Evolutionary conservation across 2,797 vertebrate species (phyloP).

Genomic region (Menidia menidia): DNA sequence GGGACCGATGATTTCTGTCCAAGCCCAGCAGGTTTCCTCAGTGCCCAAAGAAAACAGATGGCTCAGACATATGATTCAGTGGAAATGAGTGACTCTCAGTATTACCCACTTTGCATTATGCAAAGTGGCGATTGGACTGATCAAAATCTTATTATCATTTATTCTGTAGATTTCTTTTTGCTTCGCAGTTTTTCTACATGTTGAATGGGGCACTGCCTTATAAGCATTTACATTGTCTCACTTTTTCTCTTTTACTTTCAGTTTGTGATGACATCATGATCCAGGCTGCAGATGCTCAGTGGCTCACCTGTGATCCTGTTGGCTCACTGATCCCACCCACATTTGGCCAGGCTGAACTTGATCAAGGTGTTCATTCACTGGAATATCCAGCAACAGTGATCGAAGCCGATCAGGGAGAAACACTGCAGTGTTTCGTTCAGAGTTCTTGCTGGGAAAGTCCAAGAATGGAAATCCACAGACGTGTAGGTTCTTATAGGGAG

Average conservation of each 20-base stretch:
- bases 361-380: not conserved
- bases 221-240: not conserved
- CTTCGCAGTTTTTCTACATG: not conserved
- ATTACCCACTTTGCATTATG: not conserved
- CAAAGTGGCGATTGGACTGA: too few relatives aligned
- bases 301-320: not conserved
- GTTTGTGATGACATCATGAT: constrained; percentile 1
- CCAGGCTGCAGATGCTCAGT: constrained; percentile 16
- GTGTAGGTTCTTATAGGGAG: constrained; percentile 45
- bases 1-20: constrained; percentile 24
- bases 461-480: constrained; percentile 20
- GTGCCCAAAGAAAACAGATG: constrained; percentile 55
- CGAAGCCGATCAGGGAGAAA: not conserved
- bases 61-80: constrained; percentile 35
- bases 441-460: constrained; percentile 2
- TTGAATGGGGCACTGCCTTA: not conserved
- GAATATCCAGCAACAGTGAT: constrained; percentile 6
- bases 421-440: not conserved
- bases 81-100: constrained; percentile 1
- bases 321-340: constrained; percentile 27
- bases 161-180: not conserved
- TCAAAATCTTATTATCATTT: not conserved
- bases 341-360: not conserved
- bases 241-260: constrained; percentile 21
- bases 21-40: constrained; percentile 55